These are phyloP conservation scores for Vanessa atalanta DNA, from an alignment of 1,140 invertebrate species.

Conservation along the genomic window DNA sequence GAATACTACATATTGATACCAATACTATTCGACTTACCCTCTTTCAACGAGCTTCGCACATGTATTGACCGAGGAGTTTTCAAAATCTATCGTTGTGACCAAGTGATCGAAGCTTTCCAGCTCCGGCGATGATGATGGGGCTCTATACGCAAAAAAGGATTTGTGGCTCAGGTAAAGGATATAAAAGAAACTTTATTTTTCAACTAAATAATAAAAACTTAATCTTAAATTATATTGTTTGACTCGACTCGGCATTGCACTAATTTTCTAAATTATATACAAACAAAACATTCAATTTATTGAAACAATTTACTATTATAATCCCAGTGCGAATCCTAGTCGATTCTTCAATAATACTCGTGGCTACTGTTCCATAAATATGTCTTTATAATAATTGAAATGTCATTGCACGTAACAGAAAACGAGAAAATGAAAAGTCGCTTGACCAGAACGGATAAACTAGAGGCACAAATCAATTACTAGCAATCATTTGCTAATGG, in stretches of 20 bases:
- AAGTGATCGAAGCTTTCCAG: conserved; percentile 37
- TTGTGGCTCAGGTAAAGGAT: neutral
- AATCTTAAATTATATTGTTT: too few species aligned
- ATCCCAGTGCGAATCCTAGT: neutral
- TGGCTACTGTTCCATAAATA: conserved; percentile 16
- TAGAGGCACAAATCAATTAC: conserved; percentile 46
- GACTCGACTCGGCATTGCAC: too few species aligned
- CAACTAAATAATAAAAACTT: too few species aligned
- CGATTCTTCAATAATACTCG: neutral
- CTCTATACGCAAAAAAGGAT: conserved; percentile 30
- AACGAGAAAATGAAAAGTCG: conserved; percentile 37
- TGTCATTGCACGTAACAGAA: conserved; percentile 28
- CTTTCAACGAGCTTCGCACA: conserved; percentile 32
- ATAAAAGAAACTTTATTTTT: too few species aligned
- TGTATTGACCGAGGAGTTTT: conserved; percentile 43
- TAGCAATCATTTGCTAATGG: conserved; percentile 44
- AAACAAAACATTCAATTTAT: too few species aligned
- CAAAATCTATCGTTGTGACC: conserved; percentile 33
- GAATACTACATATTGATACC: neutral
- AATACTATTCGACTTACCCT: conserved; percentile 32
- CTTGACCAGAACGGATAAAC: conserved; percentile 35
- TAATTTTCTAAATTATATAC: too few species aligned
- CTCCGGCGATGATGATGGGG: conserved; percentile 35
- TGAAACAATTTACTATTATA: neutral
- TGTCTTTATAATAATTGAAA: conserved; percentile 31